Evolutionary conservation across 2,797 vertebrate species (phyloP).

Genomic region (Typhlichthys eigenmanni): DNA sequence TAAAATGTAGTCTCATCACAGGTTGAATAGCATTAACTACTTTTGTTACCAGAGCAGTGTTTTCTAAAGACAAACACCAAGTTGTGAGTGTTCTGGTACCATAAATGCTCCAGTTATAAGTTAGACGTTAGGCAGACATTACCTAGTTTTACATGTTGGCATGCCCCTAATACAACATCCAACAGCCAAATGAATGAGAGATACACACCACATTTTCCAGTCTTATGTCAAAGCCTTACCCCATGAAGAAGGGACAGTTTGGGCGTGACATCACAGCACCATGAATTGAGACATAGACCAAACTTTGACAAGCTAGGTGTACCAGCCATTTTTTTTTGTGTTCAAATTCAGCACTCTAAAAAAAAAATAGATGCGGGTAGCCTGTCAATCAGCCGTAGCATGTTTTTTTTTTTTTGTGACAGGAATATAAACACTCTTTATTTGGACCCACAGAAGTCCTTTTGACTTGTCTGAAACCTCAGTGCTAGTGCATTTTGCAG

Average conservation of each 20-base stretch:
- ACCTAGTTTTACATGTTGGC: constrained; percentile 37
- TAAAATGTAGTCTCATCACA: background rate
- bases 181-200: constrained; percentile 20
- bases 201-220: constrained; percentile 46
- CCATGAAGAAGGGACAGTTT: constrained; percentile 28
- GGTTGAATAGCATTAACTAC: constrained; percentile 2
- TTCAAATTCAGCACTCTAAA: constrained; percentile 18
- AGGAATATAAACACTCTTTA: constrained; percentile 60
- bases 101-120: constrained; percentile 28
- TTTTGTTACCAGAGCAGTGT: background rate
- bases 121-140: constrained; percentile 42
- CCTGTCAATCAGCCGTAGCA: constrained; percentile 52
- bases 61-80: constrained; percentile 7
- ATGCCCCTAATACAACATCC: constrained; percentile 18
- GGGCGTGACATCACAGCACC: constrained; percentile 18
- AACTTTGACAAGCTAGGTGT: constrained; percentile 29
- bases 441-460: constrained; percentile 57
- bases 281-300: background rate
- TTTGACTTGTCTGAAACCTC: constrained; percentile 57
- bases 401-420: constrained; percentile 44
- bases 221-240: constrained; percentile 44
- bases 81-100: constrained; percentile 10
- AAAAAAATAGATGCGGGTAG: constrained; percentile 24
- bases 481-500: constrained; percentile 17
- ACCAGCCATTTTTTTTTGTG: constrained; percentile 36